These are phyloP conservation scores for Uria lomvia DNA, from an alignment of 2,113 vertebrate species.

Conservation along the genomic window DNA sequence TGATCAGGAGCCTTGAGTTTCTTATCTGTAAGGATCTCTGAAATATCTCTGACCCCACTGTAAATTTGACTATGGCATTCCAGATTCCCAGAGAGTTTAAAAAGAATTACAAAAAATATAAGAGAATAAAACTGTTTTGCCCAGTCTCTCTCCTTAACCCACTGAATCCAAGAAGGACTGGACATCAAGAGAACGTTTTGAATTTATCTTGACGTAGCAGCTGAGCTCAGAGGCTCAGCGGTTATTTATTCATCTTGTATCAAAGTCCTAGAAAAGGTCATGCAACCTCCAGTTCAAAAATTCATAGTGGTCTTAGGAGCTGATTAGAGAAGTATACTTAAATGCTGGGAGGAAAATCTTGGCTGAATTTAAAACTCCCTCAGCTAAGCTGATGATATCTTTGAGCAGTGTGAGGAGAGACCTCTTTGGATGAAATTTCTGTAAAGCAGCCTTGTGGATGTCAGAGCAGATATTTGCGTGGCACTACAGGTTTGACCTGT, in stretches of 20 bases:
- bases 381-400: not conserved
- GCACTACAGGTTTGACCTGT: not conserved
- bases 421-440: not conserved
- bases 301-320: conserved; percentile 6
- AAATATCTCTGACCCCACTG: not conserved
- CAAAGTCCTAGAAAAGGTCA: conserved; percentile 34
- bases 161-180: not conserved
- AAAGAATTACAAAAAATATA: not conserved
- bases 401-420: not conserved
- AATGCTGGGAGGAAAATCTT: not conserved
- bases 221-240: not conserved
- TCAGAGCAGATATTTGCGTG: not conserved
- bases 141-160: not conserved
- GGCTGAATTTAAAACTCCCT: not conserved
- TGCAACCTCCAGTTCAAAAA: not conserved
- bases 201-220: conserved; percentile 39
- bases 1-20: not conserved
- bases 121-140: not conserved
- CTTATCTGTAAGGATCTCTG: not conserved
- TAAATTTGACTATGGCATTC: not conserved
- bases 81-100: not conserved
- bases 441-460: not conserved
- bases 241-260: conserved; percentile 37
- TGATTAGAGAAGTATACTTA: not conserved
- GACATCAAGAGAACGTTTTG: not conserved